These are phyloP conservation scores for Prunella fulvescens DNA, from an alignment of 2,113 vertebrate species.

Conservation along the genomic window DNA sequence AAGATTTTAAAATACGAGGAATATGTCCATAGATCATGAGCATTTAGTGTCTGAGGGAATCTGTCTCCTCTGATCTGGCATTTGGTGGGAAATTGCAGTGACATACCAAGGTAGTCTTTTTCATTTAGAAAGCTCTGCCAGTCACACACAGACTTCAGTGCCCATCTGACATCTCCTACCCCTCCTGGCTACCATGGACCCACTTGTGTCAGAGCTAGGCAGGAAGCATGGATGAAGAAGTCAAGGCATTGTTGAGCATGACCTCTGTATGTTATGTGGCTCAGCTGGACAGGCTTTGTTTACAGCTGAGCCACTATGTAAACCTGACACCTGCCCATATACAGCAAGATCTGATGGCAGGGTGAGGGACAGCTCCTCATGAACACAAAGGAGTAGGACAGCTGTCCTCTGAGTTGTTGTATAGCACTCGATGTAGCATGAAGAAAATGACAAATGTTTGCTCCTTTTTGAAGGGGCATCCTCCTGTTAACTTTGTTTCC, in stretches of 20 bases:
- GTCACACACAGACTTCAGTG: not conserved
- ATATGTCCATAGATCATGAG: not conserved
- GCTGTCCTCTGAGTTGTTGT: not conserved
- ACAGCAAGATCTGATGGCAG: not conserved
- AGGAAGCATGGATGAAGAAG: not conserved
- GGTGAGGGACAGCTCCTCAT: not conserved
- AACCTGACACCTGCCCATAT: not conserved
- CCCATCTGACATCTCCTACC: not conserved
- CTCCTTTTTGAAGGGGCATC: not conserved
- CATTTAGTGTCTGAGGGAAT: not conserved
- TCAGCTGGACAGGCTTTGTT: not conserved
- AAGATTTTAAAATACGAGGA: not conserved
- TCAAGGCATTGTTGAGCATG: not conserved
- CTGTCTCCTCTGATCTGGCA: not conserved
- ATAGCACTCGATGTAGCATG: not conserved
- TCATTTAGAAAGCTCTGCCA: constrained; percentile 1
- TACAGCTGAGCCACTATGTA: not conserved
- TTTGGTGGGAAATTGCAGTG: not conserved
- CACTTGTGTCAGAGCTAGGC: not conserved
- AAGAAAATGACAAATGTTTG: not conserved
- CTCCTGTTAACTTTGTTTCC: not conserved
- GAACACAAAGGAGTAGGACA: not conserved
- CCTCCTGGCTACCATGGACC: not conserved
- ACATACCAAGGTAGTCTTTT: not conserved
- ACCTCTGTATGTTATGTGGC: not conserved